Evolutionary conservation across 2,797 vertebrate genomes (phyloP).

Genomic region (Liasis olivaceus): DNA sequence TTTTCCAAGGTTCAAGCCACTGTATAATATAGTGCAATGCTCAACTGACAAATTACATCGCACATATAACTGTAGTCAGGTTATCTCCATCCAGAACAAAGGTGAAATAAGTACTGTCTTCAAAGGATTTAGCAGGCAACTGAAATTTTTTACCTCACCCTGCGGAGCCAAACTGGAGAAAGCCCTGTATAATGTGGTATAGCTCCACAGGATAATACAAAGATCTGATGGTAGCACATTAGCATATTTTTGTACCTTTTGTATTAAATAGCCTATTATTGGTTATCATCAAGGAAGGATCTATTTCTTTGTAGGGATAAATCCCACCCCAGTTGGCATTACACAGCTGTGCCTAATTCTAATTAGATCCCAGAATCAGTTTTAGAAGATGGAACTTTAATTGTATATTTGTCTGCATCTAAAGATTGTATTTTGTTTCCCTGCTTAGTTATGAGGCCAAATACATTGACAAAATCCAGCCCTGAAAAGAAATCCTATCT

Average conservation of each 20-base stretch:
- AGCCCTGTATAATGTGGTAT: neutral
- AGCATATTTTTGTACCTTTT: neutral
- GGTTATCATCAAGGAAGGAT: neutral
- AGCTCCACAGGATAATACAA: neutral
- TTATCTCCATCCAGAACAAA: neutral
- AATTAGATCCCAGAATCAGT: neutral
- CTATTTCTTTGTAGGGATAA: neutral
- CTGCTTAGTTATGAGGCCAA: neutral
- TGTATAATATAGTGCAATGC: neutral
- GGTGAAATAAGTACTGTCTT: neutral
- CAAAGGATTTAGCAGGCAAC: neutral
- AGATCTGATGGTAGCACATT: neutral
- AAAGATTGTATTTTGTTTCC: neutral
- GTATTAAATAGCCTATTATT: neutral
- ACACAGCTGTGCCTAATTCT: neutral
- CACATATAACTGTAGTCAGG: neutral
- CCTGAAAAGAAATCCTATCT: neutral
- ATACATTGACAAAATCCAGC: neutral
- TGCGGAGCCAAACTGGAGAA: neutral
- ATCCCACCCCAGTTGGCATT: neutral
- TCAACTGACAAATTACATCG: neutral
- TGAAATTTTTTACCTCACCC: neutral
- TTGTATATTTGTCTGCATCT: neutral
- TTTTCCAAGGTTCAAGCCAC: neutral
- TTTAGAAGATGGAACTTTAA: neutral